Percentiles rank a stretch among this genome's conserved stretches.
Conservation (phyloP, 2,888 invertebrate species). For the Eristalis pertinax region DNA sequence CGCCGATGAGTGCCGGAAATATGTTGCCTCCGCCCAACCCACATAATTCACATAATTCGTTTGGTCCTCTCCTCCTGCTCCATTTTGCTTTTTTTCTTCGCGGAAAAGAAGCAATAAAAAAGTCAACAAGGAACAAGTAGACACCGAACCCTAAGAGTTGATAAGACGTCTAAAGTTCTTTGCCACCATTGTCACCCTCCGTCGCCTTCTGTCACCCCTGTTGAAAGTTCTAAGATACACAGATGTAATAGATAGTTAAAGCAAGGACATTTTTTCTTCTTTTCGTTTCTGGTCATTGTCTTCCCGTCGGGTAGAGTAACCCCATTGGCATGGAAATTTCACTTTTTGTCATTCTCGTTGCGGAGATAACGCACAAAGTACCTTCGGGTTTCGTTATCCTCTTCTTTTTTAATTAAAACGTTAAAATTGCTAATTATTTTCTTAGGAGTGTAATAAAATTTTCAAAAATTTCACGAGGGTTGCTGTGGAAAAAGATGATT, state of each 20-base stretch:
- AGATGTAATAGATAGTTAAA: conserved; percentile 60
- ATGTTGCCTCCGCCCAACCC: conserved; percentile 50
- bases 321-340: conserved; percentile 68
- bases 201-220: conserved; percentile 53
- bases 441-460: conserved; percentile 70
- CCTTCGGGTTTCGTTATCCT: conserved; percentile 73
- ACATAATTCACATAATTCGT: conserved; percentile 10
- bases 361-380: conserved; percentile 65
- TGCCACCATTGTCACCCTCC: conserved; percentile 60
- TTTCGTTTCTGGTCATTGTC: conserved; percentile 48
- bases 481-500: conserved; percentile 43
- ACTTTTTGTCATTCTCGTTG: conserved; percentile 56
- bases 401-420: conserved; percentile 77
- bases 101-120: conserved; percentile 71
- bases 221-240: conserved; percentile 20
- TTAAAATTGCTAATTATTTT: conserved; percentile 78
- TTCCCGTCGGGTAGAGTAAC: conserved; percentile 16
- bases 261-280: conserved; percentile 34
- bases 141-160: conserved; percentile 57
- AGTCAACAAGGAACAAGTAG: conserved; percentile 67
- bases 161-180: conserved; percentile 62
- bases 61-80: not conserved
- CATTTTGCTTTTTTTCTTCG: conserved; percentile 37
- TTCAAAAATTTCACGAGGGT: conserved; percentile 35
- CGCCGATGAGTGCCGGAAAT: conserved; percentile 64